Conservation (phyloP, 2,888 invertebrate genomes). For the Tubiluchus corallicola region DNA sequence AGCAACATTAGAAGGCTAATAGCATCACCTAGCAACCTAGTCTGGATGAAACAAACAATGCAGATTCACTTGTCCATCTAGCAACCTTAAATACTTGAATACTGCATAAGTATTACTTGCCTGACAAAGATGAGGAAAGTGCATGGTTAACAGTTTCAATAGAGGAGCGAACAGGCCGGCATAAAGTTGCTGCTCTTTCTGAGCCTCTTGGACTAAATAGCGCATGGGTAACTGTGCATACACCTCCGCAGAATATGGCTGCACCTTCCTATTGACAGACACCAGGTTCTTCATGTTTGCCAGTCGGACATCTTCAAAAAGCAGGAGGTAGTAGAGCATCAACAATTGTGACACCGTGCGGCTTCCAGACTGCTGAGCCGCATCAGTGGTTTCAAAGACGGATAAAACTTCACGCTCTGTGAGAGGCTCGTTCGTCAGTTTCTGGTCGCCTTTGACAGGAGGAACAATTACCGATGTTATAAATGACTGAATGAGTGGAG, state of each 20-base stretch:
- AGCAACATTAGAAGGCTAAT: too few species aligned
- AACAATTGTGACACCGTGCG: constrained; percentile 62
- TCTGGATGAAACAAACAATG: too few species aligned
- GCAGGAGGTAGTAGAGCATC: constrained; percentile 68
- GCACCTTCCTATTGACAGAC: constrained; percentile 19
- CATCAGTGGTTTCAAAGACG: constrained; percentile 13
- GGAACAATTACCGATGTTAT: constrained; percentile 63
- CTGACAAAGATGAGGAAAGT: constrained; percentile 82
- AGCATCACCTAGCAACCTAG: too few species aligned
- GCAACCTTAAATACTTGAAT: too few species aligned
- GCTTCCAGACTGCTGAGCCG: constrained; percentile 24
- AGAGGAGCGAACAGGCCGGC: constrained; percentile 73
- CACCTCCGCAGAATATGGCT: constrained; percentile 48
- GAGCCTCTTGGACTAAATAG: constrained; percentile 75
- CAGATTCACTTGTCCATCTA: too few species aligned
- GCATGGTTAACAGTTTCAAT: constrained; percentile 58
- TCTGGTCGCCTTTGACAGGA: constrained; percentile 39
- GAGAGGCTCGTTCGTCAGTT: constrained; percentile 76
- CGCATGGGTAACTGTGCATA: constrained; percentile 79
- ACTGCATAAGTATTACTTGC: too few species aligned
- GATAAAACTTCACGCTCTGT: constrained; percentile 64
- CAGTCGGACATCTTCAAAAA: constrained; percentile 76
- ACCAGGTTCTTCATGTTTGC: constrained; percentile 27
- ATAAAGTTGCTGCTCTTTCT: constrained; percentile 73
- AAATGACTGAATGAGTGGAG: constrained; percentile 79